Evolutionary conservation across 2,888 invertebrate species (phyloP).

Genomic region (Leptarthrus brevirostris): DNA sequence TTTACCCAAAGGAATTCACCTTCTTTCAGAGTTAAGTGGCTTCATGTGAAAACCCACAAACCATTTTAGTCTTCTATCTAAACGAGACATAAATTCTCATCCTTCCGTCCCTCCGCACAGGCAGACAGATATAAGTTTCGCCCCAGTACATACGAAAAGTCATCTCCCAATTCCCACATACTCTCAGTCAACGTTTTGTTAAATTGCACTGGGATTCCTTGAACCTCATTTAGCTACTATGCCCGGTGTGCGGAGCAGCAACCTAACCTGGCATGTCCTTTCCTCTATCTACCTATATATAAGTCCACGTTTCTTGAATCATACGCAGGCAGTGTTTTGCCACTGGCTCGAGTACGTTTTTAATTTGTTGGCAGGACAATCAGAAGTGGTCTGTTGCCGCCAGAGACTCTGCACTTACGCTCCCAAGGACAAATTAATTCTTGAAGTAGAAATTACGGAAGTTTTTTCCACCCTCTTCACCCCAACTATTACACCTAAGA

Average conservation of each 20-base stretch:
- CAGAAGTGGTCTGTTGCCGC: background rate
- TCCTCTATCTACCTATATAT: background rate
- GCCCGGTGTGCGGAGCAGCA: slow-evolving; percentile 12
- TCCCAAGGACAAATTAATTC: slow-evolving; percentile 39
- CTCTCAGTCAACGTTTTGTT: slow-evolving; percentile 45
- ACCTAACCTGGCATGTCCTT: slow-evolving; percentile 8
- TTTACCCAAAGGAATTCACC: slow-evolving; percentile 44
- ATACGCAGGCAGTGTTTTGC: slow-evolving; percentile 1
- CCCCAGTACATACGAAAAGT: slow-evolving; percentile 43
- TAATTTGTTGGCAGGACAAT: slow-evolving; percentile 34
- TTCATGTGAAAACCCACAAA: slow-evolving; percentile 43
- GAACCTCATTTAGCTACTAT: slow-evolving; percentile 43
- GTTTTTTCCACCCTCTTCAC: background rate
- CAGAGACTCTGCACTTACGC: background rate
- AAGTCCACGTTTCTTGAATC: slow-evolving; percentile 25
- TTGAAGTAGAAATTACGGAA: slow-evolving; percentile 20
- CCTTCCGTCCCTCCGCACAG: slow-evolving; percentile 32
- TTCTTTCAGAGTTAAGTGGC: slow-evolving; percentile 48
- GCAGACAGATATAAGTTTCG: slow-evolving; percentile 38
- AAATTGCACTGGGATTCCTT: slow-evolving; percentile 50
- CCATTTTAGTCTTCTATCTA: slow-evolving; percentile 43
- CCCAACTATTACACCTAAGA: slow-evolving; percentile 63
- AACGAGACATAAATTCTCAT: slow-evolving; percentile 49
- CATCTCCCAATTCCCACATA: slow-evolving; percentile 48
- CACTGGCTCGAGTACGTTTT: slow-evolving; percentile 22